Percentiles rank a stretch among this genome's conserved stretches.
Evolutionary conservation across 2,797 vertebrate species (phyloP).

Genomic region (Phoebastria nigripes): DNA sequence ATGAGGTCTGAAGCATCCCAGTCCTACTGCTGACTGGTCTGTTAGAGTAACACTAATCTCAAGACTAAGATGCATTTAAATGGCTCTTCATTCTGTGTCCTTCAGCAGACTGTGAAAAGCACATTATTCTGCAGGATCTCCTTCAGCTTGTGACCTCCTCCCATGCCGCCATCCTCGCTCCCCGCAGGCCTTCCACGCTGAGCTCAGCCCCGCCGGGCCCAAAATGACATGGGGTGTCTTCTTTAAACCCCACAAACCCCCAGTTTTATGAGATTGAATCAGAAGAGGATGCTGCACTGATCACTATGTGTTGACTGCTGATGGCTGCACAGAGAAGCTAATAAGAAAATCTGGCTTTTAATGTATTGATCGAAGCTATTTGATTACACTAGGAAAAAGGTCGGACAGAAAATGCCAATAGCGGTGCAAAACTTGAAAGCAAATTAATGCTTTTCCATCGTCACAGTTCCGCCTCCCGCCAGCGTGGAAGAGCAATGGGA

Average conservation of each 20-base stretch:
- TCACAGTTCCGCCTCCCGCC: accelerated
- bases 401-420: not conserved
- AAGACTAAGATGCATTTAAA: accelerated
- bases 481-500: accelerated
- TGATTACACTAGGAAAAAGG: constrained; percentile 3
- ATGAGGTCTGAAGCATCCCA: not conserved
- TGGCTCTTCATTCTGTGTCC: not conserved
- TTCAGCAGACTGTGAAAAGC: not conserved
- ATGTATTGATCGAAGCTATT: not conserved
- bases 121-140: not conserved
- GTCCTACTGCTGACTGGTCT: not conserved
- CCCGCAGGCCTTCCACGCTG: accelerated
- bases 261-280: not conserved
- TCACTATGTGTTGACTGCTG: accelerated
- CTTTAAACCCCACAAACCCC: not conserved
- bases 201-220: not conserved
- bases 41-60: not conserved
- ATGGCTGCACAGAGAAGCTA: not conserved
- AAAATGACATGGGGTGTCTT: accelerated
- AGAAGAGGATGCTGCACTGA: not conserved
- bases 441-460: not conserved
- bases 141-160: not conserved
- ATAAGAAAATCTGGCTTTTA: not conserved
- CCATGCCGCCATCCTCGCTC: accelerated
- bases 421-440: not conserved